These are phyloP conservation scores for Bellardia bayeri DNA, from an alignment of 2,888 invertebrate species.

Conservation along the genomic window DNA sequence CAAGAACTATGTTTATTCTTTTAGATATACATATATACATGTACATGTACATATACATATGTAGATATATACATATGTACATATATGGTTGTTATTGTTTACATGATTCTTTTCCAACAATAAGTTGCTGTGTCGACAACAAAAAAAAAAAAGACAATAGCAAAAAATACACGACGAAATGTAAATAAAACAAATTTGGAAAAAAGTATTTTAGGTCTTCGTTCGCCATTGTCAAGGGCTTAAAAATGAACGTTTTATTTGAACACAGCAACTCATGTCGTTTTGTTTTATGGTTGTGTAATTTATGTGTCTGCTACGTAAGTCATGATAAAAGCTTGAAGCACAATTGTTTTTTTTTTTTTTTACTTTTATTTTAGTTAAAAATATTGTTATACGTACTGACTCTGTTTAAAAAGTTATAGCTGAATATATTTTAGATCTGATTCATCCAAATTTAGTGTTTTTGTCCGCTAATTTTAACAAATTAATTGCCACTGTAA, in stretches of 20 bases:
- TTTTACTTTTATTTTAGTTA: background rate
- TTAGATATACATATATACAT: no score
- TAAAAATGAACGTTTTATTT: slow-evolving; percentile 52
- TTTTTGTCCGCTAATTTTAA: no score
- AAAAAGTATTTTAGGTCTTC: slow-evolving; percentile 35
- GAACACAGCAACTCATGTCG: slow-evolving; percentile 30
- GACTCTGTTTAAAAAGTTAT: no score
- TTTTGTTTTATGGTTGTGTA: slow-evolving; percentile 65
- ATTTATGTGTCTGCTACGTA: slow-evolving; percentile 72
- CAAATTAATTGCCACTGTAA: no score
- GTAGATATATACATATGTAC: no score
- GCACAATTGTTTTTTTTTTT: slow-evolving; percentile 3
- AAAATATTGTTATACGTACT: no score
- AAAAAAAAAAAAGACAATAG: background rate
- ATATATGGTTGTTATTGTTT: no score
- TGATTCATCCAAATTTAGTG: no score
- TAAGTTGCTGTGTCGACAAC: background rate
- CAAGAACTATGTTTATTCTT: no score
- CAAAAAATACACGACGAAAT: slow-evolving; percentile 19
- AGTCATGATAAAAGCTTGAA: slow-evolving; percentile 56
- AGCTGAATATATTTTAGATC: no score
- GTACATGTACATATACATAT: no score
- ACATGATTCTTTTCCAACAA: background rate
- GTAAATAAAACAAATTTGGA: slow-evolving; percentile 26
- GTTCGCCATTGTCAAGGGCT: slow-evolving; percentile 58